Conservation (phyloP, 2,797 vertebrate species). For the Lepus oiostolus region DNA sequence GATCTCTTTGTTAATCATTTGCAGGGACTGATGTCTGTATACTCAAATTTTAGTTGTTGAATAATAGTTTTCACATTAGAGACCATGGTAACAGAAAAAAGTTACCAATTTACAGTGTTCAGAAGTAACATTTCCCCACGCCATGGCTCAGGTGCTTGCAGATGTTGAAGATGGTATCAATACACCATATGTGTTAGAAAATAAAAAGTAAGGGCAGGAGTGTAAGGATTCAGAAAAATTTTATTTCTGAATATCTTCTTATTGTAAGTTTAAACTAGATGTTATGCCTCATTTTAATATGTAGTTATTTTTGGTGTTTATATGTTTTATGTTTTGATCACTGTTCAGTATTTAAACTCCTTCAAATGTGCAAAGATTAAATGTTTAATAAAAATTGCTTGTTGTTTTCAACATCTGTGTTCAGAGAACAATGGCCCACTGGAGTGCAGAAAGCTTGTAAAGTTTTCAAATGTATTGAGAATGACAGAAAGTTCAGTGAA, state of each 20-base stretch:
- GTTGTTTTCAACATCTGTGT: constrained; percentile 98
- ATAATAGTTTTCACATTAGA: constrained; percentile 62
- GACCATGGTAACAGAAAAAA: background rate
- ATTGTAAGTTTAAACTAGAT: constrained; percentile 85
- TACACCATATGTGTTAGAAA: constrained; percentile 85
- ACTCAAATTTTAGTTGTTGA: constrained; percentile 55
- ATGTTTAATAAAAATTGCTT: constrained; percentile 96
- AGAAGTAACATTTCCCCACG: constrained; percentile 73
- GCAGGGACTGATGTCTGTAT: background rate
- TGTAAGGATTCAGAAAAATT: constrained; percentile 84
- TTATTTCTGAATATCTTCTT: constrained; percentile 82
- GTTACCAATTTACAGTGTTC: constrained; percentile 51
- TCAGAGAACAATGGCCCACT: constrained; percentile 98
- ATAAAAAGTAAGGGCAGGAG: constrained; percentile 84
- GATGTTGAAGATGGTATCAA: constrained; percentile 81
- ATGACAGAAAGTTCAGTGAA: constrained; percentile 99
- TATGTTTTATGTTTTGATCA: constrained; percentile 91
- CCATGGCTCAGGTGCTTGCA: constrained; percentile 70
- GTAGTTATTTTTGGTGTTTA: constrained; percentile 86
- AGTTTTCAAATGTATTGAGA: constrained; percentile 99
- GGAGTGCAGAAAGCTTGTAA: constrained; percentile 99
- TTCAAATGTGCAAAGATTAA: constrained; percentile 97
- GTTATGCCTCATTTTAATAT: constrained; percentile 87
- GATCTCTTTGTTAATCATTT: constrained; percentile 50
- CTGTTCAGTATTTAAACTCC: constrained; percentile 93